Conservation (phyloP, 2,888 invertebrate species). For the Pristionchus japonicus region DNA sequence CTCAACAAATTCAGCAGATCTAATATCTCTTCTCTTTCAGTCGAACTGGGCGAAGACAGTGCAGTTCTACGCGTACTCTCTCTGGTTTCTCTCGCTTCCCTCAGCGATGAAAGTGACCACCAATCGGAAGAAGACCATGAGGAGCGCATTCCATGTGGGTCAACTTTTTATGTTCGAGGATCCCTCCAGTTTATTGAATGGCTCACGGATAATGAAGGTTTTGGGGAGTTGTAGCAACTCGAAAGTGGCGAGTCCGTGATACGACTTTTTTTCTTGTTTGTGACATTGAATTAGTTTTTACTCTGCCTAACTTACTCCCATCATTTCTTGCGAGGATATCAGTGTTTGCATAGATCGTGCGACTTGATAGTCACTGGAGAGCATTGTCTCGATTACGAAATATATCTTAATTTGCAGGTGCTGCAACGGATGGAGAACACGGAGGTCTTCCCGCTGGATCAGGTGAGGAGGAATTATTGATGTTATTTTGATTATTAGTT, state of each 20-base stretch:
- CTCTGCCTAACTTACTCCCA: too few relatives aligned
- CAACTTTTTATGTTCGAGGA: too few relatives aligned
- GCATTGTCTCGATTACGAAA: neutral
- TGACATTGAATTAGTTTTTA: too few relatives aligned
- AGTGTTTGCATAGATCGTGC: neutral
- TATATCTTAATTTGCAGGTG: conserved; percentile 75
- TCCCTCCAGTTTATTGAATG: neutral
- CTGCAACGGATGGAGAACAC: conserved; percentile 89
- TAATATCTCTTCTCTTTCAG: conserved; percentile 47
- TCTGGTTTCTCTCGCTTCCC: conserved; percentile 96
- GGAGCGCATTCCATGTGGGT: conserved; percentile 78
- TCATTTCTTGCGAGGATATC: neutral
- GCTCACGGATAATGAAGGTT: neutral
- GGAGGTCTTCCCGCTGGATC: conserved; percentile 68
- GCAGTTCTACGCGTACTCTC: conserved; percentile 80
- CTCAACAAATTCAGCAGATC: too few relatives aligned
- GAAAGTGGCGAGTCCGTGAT: neutral
- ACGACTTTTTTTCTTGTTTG: neutral
- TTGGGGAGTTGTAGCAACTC: neutral
- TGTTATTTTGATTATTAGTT: too few relatives aligned
- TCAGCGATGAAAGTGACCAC: conserved; percentile 81
- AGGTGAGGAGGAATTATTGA: conserved; percentile 49
- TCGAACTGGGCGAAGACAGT: conserved; percentile 73
- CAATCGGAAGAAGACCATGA: conserved; percentile 83
- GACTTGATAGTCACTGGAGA: neutral